Evolutionary conservation across 2,888 invertebrate genomes (phyloP), one percentile per base, ranked within the genome.

Genomic region (Oscheius sp.): DNA sequence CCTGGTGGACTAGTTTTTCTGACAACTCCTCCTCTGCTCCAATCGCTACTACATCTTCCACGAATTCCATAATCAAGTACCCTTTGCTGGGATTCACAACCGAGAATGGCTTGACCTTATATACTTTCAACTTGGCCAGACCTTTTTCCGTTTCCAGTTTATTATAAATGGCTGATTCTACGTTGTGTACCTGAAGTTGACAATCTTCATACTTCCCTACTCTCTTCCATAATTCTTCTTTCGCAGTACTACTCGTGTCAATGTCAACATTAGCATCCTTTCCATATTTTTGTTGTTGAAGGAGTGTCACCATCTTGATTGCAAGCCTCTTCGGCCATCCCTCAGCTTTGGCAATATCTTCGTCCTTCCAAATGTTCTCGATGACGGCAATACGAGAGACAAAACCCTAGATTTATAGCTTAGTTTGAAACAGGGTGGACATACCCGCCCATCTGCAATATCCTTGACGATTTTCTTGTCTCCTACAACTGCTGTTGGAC

Each of bases 231-330:
- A 54, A 17, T n/a, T 14, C 33, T 9, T 54, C 54, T 20, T 54
- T 54, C 6, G 54, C 33, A n/a, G n/a, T 20, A n/a, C 14, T 4
- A 20, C 20, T 33, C 4, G 33, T 20, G n/a, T 54, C 33, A 2
- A 6, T 36, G 2, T 54, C 5, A n/a, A n/a, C n/a, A n/a, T n/a
- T n/a, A n/a, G n/a, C n/a, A n/a, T n/a, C n/a, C n/a, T n/a, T n/a
- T 6, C 54, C 54, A 32, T 54, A 54, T 32, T 59, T 59, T 41
- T 59, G 28, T 17, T 59, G 59, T 20, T 59, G 59, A 26, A 59
- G 59, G 26, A 41, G 41, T 5, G 59, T 59, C 22, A 41, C 59
- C 59, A 44, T 59, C 30, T 59, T 59, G 44, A 59, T 44, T 2
- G 41, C 59, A 14, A 59, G 28, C 30, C 44, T 59, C 28, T 41